Percentiles rank a stretch among this genome's conserved stretches.
Evolutionary conservation across 2,113 vertebrate genomes (phyloP).

Genomic region (Chaetops frenatus): DNA sequence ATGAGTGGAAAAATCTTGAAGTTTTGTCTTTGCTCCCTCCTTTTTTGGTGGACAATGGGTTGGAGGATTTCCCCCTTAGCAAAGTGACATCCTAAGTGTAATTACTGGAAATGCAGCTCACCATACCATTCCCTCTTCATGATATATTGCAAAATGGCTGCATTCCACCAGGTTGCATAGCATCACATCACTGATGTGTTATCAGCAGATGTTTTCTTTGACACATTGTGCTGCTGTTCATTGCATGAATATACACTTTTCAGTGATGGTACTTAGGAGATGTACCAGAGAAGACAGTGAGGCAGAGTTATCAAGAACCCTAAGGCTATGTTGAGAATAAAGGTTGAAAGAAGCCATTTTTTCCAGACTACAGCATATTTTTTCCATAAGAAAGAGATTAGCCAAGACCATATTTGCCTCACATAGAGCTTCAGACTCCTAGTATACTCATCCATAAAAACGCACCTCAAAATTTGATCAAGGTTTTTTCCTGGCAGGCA

Average conservation of each 20-base stretch:
- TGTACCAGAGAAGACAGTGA: not conserved
- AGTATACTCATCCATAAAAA: not conserved
- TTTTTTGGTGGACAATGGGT: not conserved
- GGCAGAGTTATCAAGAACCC: not conserved
- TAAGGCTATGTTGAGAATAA: not conserved
- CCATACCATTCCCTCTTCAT: not conserved
- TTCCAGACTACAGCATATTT: not conserved
- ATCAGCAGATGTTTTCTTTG: not conserved
- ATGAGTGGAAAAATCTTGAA: not conserved
- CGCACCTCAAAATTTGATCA: not conserved
- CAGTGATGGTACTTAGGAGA: not conserved
- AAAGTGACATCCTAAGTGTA: not conserved
- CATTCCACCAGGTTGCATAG: not conserved
- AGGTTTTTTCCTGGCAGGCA: not conserved
- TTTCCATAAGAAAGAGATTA: not conserved
- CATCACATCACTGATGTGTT: not conserved
- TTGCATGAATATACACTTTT: not conserved
- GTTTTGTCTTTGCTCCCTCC: not conserved
- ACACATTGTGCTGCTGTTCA: not conserved
- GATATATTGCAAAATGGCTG: conserved; percentile 10
- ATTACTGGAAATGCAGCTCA: not conserved
- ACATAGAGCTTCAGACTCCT: not conserved
- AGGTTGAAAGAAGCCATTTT: not conserved
- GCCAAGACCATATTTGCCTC: not conserved
- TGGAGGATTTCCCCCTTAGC: not conserved